Conservation (phyloP, 2,797 vertebrate genomes). For the Eupleurogrammus muticus region DNA sequence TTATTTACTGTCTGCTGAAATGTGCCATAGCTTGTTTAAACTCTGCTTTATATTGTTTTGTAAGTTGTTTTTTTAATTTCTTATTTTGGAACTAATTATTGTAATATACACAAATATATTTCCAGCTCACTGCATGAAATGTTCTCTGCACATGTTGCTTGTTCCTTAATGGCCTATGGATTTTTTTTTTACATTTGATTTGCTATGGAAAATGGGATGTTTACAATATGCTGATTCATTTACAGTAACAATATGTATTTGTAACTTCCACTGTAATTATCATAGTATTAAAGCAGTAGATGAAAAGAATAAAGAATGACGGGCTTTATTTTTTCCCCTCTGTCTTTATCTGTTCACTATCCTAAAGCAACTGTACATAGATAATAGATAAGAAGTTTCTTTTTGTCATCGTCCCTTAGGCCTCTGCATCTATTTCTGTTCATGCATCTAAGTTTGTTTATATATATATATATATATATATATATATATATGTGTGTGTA, state of each 20-base stretch:
- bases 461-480: no score
- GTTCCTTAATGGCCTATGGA: neutral
- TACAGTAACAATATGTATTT: slow-evolving; percentile 26
- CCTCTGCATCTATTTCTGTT: slow-evolving; percentile 14
- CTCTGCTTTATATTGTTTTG: slow-evolving; percentile 12
- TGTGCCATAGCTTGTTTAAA: slow-evolving; percentile 63
- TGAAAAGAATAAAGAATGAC: slow-evolving; percentile 21
- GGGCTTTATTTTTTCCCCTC: neutral
- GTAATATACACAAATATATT: neutral
- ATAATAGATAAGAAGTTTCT: slow-evolving; percentile 2
- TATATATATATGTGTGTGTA: neutral
- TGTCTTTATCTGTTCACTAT: neutral
- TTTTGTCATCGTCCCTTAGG: slow-evolving; percentile 13
- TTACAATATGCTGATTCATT: slow-evolving; percentile 24
- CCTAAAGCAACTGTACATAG: neutral
- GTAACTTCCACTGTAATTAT: slow-evolving; percentile 29
- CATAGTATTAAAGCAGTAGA: slow-evolving; percentile 54
- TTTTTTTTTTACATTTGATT: slow-evolving; percentile 14
- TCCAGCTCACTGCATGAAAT: slow-evolving; percentile 53
- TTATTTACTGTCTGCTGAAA: slow-evolving; percentile 19
- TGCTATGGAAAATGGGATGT: slow-evolving; percentile 23
- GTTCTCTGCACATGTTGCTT: slow-evolving; percentile 34
- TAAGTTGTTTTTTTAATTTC: neutral
- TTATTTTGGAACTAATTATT: slow-evolving; percentile 24
- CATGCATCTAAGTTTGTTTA: no score